Base-by-base conservation (phyloP, 2,113 vertebrate species). In the Rhynchopsitta pachyrhyncha region DNA sequence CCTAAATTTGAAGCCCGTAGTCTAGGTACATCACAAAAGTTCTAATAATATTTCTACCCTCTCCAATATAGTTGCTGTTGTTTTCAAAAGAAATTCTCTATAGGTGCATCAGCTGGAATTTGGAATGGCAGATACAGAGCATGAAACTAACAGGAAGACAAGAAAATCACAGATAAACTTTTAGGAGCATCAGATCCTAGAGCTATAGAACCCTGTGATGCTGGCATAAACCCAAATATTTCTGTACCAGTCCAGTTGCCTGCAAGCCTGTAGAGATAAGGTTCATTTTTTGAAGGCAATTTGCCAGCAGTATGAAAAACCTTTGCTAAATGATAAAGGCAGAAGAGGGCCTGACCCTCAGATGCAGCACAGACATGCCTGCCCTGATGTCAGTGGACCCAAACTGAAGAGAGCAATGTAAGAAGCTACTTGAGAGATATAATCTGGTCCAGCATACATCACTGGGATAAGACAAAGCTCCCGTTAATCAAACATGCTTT, bases 1-100 rank as follows among this genome's bases (percentile, higher is more conserved):
- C 96, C 57, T 95, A 78, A 86, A 87, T 88, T 75, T 92, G 93
- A 97, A 96, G 67, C 55, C 67, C 68, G 60, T 22, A 64, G 73
- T 77, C 86, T 37, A 94, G 92, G 82, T 75, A 73, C 50, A 82
- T 76, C 88, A 69, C 41, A 90, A 82, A 88, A 90, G 46, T 46
- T 78, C 92, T 53, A 77, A 70, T 28, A 77, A 31, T 63, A 74
- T 91, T 94, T 94, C 60, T 55, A 22, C 9, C 42, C 63, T 49
- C 59, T 63, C 50, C 60, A 39, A 9, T 31, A 39, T 5, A 47
- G 39, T 31, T 74, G 31, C 44, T 35, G 1, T 0, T 17, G 29
- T 39, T 86, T 94, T 70, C 53, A 44, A 73, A 18, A 35, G 33
- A 86, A 89, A 55, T 29, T 62, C 68, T 78, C 10, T 44, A 41